Base-by-base conservation (phyloP, 2,797 vertebrate species). In the Australoheros facetus region DNA sequence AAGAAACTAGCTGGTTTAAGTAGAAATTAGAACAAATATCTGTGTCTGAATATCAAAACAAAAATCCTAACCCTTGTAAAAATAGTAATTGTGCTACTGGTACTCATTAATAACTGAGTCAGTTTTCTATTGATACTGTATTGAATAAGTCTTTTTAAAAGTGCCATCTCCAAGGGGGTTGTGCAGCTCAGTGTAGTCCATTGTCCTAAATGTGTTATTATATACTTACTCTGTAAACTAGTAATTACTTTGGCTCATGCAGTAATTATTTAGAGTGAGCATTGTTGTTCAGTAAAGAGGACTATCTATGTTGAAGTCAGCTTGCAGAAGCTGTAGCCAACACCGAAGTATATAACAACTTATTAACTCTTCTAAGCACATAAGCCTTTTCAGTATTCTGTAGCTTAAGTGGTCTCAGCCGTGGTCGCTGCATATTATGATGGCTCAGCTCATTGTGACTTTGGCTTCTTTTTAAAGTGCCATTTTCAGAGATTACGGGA, bases 321-420 rank as follows among this genome's bases (percentile, higher is more conserved):
- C 60, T 48, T 13, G 75, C 88, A 87, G 85, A 37, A 69, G 86
- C 90, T 74, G 86, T 42, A 72, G 88, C 86, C 82, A 89, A 83
- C 79, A 79, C 81, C 82, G 73, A 83, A 91, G 83, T 88, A 88
- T 84, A 88, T 83, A 88, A 85, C 85, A 90, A 93, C 85, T 88
- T 92, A 91, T 90, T 92, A 92, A 91, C 90, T 93, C 89, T 92
- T 92, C 86, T 93, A 91, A 93, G 92, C 91, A 85, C 86, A 91
- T 93, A 93, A 93, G 90, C 92, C 88, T 87, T 88, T 81, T 90
- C 79, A 87, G 87, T 89, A 82, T 85, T 92, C 82, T 84, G 86
- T 83, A 84, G 91, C 90, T 89, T 89, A 91, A 91, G 89, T 91
- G 90, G 89, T 87, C 88, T 93, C 87, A 92, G 89, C 81, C 73